Percentiles rank a stretch among this genome's conserved stretches.
These are phyloP conservation scores for Microtus oregoni DNA, from an alignment of 2,113 vertebrate genomes.

Conservation along the genomic window DNA sequence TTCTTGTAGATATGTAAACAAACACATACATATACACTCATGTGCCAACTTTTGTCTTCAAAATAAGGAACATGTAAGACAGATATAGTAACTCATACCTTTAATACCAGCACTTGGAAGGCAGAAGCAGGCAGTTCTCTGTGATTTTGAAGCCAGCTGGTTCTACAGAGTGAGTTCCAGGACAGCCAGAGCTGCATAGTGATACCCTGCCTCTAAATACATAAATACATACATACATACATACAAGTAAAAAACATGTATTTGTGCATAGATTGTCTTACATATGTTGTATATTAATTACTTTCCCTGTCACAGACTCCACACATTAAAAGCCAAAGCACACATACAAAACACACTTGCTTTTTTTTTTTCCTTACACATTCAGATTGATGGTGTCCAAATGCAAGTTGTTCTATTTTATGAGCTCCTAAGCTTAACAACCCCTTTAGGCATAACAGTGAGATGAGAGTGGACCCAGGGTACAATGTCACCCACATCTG, in stretches of 20 bases:
- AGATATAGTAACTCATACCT: background rate
- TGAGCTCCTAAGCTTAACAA: slow-evolving; percentile 8
- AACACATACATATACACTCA: background rate
- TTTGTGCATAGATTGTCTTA: background rate
- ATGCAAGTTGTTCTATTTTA: slow-evolving; percentile 19
- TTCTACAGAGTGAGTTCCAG: background rate
- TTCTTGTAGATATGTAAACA: background rate
- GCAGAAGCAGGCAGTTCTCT: background rate
- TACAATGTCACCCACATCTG: background rate
- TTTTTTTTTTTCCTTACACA: background rate
- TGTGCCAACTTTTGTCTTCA: background rate
- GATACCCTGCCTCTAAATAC: background rate
- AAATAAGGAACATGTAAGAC: background rate
- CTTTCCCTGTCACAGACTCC: background rate
- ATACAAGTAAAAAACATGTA: background rate
- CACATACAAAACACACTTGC: background rate
- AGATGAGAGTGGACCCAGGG: background rate
- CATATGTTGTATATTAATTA: background rate
- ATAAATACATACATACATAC: background rate
- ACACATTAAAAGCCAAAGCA: background rate
- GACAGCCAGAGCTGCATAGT: background rate
- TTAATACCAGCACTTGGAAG: background rate
- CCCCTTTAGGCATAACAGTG: background rate
- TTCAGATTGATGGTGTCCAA: background rate
- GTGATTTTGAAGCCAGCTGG: background rate